Evolutionary conservation across 2,113 vertebrate species (phyloP).

Genomic region (Nesoenas mayeri): DNA sequence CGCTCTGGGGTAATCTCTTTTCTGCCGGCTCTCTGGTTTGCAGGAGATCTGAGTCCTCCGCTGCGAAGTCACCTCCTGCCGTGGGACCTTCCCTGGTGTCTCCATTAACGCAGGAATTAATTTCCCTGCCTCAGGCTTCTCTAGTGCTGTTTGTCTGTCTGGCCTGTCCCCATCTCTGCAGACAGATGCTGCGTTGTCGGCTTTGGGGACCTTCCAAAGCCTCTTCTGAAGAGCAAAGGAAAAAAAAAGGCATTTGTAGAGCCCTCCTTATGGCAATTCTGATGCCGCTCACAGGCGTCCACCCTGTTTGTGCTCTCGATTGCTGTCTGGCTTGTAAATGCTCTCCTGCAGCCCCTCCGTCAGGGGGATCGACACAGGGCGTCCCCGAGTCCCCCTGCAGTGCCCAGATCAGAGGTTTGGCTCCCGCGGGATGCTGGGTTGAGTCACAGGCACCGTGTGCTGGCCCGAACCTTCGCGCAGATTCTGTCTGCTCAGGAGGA

Average conservation of each 20-base stretch:
- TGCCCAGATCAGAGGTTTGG: accelerated
- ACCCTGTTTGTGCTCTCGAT: neutral
- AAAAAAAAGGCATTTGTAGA: neutral
- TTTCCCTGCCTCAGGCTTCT: neutral
- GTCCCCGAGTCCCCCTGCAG: accelerated
- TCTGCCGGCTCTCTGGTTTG: neutral
- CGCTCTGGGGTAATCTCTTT: neutral
- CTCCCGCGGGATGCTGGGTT: accelerated
- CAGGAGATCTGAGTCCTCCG: neutral
- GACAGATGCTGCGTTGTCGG: neutral
- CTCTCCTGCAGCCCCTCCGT: neutral
- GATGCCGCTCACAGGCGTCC: accelerated
- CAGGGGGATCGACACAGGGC: accelerated
- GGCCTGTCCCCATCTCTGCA: neutral
- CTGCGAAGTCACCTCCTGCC: neutral
- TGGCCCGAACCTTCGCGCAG: neutral
- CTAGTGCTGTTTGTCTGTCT: neutral
- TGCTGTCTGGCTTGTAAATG: neutral
- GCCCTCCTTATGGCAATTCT: neutral
- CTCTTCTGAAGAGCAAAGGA: neutral
- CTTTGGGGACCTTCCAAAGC: neutral
- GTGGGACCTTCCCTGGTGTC: neutral
- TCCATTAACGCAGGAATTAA: neutral
- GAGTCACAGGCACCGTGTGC: accelerated
- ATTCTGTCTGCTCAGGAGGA: neutral